Evolutionary conservation across 2,113 vertebrate species (phyloP).

Genomic region (Onychorhynchus coronatus): DNA sequence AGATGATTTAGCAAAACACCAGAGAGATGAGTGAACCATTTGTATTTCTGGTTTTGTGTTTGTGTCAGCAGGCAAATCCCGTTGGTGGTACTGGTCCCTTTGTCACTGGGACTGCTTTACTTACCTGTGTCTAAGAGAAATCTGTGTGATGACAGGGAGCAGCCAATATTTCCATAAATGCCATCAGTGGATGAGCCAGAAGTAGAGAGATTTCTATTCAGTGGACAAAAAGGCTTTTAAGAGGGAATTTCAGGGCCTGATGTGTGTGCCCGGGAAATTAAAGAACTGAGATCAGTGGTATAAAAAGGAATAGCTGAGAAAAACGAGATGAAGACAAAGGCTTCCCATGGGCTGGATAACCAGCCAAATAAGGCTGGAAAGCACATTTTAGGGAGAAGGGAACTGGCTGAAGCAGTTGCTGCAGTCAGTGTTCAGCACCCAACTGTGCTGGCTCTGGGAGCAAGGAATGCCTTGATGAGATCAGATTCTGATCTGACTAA

Average conservation of each 20-base stretch:
- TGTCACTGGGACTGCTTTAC: background rate
- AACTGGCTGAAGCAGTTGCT: background rate
- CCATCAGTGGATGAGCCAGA: background rate
- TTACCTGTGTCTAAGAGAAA: background rate
- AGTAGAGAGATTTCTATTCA: background rate
- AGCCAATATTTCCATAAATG: fast-evolving
- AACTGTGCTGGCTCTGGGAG: background rate
- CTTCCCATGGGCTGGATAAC: background rate
- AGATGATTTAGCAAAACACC: background rate
- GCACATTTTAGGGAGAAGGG: background rate
- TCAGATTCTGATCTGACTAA: background rate
- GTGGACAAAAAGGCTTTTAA: background rate
- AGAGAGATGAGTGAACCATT: background rate
- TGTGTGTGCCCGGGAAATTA: background rate
- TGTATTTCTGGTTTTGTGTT: background rate
- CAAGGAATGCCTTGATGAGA: background rate
- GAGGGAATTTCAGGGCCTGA: background rate
- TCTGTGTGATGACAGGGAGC: background rate
- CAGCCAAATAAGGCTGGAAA: background rate
- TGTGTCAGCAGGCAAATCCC: background rate
- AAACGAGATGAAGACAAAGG: background rate
- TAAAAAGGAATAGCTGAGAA: background rate
- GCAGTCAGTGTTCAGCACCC: background rate
- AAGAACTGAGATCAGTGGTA: background rate
- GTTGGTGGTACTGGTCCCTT: background rate